Evolutionary conservation across 2,113 vertebrate species (phyloP).

Genomic region (Hiodon tergisus): DNA sequence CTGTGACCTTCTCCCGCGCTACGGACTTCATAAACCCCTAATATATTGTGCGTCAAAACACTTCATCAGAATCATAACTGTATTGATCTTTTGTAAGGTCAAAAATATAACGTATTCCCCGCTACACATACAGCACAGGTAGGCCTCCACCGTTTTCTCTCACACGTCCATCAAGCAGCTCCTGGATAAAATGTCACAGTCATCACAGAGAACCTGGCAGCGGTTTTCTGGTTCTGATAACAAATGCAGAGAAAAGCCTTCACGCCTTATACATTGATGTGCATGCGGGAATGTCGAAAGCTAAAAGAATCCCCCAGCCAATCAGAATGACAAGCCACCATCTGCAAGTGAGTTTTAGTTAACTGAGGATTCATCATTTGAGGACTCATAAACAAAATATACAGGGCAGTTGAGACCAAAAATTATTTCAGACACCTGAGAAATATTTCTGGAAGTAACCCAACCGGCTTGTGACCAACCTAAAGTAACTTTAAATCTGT

Average conservation of each 20-base stretch:
- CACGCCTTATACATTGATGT: not conserved
- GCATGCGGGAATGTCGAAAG: not conserved
- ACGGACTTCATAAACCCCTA: not conserved
- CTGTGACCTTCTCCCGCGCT: not conserved
- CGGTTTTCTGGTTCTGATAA: not conserved
- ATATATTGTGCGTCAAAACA: not conserved
- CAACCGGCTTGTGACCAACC: no score
- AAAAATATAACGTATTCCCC: slow-evolving; percentile 1
- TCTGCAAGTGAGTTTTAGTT: no score
- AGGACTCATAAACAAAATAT: no score
- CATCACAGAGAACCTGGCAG: not conserved
- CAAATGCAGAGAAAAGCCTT: not conserved
- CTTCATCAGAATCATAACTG: slow-evolving; percentile 3
- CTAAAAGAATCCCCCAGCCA: no score
- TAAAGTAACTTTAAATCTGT: no score
- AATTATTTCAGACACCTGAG: no score
- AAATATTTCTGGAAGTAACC: no score
- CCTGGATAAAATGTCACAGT: slow-evolving; percentile 12
- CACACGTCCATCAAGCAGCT: not conserved
- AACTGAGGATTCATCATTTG: no score
- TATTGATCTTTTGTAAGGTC: slow-evolving; percentile 20
- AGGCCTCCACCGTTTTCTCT: not conserved
- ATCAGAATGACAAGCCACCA: no score
- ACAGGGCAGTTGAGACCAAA: no score
- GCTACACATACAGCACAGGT: not conserved